Evolutionary conservation across 2,113 vertebrate genomes (phyloP).

Genomic region (Dasyurus viverrinus): DNA sequence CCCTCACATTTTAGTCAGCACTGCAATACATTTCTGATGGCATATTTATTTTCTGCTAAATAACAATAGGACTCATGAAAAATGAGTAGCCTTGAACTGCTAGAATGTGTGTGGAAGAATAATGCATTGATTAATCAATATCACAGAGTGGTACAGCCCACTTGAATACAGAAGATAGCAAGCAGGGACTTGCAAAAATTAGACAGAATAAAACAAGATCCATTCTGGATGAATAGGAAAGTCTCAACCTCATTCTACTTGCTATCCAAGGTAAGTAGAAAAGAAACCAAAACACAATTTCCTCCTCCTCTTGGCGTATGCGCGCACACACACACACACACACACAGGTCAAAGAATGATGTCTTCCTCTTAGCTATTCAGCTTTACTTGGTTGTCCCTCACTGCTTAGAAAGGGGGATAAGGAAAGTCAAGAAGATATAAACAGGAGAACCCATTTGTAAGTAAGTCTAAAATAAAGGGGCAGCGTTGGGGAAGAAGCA

Average conservation of each 20-base stretch:
- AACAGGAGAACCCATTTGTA: neutral
- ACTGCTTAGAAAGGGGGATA: neutral
- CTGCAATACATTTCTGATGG: constrained; percentile 39
- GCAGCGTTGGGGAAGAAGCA: neutral
- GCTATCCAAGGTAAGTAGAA: rapidly evolving
- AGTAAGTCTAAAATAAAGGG: neutral
- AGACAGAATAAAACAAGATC: constrained; percentile 1
- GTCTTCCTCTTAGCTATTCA: neutral
- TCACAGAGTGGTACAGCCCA: neutral
- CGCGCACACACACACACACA: neutral
- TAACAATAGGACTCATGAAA: constrained; percentile 54
- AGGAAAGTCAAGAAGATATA: neutral
- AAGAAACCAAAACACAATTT: rapidly evolving
- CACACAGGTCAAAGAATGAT: neutral
- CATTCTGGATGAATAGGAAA: neutral
- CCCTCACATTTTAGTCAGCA: neutral
- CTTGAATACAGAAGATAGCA: neutral
- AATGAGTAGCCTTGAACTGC: neutral
- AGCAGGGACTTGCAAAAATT: neutral
- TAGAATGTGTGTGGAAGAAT: neutral
- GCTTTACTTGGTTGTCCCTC: neutral
- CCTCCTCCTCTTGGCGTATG: rapidly evolving
- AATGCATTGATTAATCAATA: constrained; percentile 2
- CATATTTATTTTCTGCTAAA: constrained; percentile 47
- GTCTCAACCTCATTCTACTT: neutral